Base-by-base conservation (phyloP, 2,113 vertebrate species). In the Tragelaphus buxtoni region DNA sequence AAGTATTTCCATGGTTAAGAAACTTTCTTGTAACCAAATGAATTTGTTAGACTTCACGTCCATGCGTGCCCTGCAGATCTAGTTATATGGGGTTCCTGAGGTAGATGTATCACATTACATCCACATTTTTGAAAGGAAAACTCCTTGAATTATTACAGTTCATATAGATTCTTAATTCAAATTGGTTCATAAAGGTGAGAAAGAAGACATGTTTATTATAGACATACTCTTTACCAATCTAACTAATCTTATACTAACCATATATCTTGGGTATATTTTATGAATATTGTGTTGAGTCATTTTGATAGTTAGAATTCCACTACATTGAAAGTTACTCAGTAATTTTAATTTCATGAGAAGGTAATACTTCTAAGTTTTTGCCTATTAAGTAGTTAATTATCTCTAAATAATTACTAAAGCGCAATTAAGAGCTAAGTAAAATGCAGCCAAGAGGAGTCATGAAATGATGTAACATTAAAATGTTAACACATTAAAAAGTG, bases 341-440 rank as follows among this genome's bases (percentile, higher is more conserved):
- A 60, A 32, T 77, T 81, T 91, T 93, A 93, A 93, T 86, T 88
- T 53, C 45, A 60, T 60, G 28, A 93, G 39, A 76, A 88, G 53
- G 39, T 95, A 95, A 60, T 77, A 47, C 58, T 83, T 90, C 22
- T 92, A 79, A 65, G 10, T 60, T 95, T 96, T 95, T 56, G 83
- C 51, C 55, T 77, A 65, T 74, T 55, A 88, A 72, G 11, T 82
- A 26, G 39, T 53, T 95, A 85, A 93, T 97, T 87, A 30, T 90
- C 90, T 94, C 85, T 60, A 77, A 94, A 93, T 56, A 13, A 81
- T 96, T 47, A 55, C 94, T 96, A 88, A 96, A 92, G 53, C 30
- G 61, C 49, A 72, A 20, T 55, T 90, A 92, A 96, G n/a, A 95
- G 92, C 39, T 84, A 82, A 89, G 35, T 55, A 45, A 93, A 89